Evolutionary conservation across 2,113 vertebrate species (phyloP).

Genomic region (Aplodontia rufa): DNA sequence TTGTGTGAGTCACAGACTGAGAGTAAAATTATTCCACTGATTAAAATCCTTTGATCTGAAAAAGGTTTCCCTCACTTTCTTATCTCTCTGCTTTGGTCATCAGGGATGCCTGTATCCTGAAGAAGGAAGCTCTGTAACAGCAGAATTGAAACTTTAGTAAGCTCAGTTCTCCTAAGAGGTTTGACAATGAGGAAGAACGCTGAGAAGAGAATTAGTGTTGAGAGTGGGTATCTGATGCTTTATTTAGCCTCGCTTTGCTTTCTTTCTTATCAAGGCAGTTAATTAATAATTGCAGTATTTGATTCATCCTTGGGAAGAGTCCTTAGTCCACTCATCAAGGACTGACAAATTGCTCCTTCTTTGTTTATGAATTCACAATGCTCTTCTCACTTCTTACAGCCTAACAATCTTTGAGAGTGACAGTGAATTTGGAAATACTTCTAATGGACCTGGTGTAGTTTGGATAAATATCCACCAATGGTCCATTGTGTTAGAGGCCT

Average conservation of each 20-base stretch:
- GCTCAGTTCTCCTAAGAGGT: neutral
- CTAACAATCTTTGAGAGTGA: neutral
- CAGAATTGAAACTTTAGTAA: constrained; percentile 30
- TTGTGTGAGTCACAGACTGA: neutral
- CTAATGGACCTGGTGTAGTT: neutral
- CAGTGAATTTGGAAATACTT: neutral
- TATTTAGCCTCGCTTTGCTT: constrained; percentile 6
- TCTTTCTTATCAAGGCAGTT: constrained; percentile 47
- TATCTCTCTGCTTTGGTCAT: neutral
- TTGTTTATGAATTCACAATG: constrained; percentile 7
- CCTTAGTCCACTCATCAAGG: constrained; percentile 15
- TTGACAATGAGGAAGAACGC: neutral
- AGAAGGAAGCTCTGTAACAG: constrained; percentile 23
- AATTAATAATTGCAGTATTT: constrained; percentile 32
- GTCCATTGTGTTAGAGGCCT: neutral
- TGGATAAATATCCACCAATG: neutral
- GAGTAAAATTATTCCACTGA: neutral
- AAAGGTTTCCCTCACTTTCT: neutral
- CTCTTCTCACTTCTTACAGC: neutral
- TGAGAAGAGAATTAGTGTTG: neutral
- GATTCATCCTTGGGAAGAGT: constrained; percentile 32
- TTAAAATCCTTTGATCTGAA: neutral
- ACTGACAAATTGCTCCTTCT: constrained; percentile 12
- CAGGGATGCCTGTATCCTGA: neutral
- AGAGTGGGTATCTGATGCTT: neutral